phyloP scores from a whole-genome alignment of 2,797 vertebrate species.

The Pseudotriccus pelzelni region DNA sequence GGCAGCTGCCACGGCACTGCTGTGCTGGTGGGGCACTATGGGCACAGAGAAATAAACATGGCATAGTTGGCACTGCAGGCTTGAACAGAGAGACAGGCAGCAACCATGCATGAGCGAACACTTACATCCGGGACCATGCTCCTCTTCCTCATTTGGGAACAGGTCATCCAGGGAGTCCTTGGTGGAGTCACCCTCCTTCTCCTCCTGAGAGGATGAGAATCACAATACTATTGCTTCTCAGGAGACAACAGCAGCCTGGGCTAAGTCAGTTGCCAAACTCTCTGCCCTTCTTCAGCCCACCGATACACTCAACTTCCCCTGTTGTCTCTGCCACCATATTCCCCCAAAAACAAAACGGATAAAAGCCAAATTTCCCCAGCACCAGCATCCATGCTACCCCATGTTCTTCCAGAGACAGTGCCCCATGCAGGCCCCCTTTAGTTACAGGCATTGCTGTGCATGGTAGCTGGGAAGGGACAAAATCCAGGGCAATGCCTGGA shows the following conservation, averaged over 20 bases:
- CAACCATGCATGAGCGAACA: neutral
- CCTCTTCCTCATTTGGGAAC: conserved; percentile 97
- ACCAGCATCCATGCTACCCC: neutral
- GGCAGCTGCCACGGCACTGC: conserved; percentile 88
- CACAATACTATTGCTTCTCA: neutral
- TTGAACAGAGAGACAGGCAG: neutral
- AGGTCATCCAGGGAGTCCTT: conserved; percentile 96
- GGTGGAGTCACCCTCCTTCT: conserved; percentile 89
- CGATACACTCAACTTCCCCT: neutral
- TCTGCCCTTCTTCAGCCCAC: neutral
- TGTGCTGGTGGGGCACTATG: conserved; percentile 86
- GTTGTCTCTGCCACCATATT: neutral
- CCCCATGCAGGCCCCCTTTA: neutral
- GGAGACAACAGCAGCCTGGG: neutral
- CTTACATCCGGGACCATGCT: conserved; percentile 90
- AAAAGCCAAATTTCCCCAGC: neutral
- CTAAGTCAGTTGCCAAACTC: neutral
- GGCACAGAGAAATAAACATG: neutral
- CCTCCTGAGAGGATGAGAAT: conserved; percentile 81
- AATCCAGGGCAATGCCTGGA: neutral
- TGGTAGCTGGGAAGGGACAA: neutral
- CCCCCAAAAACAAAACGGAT: neutral
- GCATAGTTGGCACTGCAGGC: neutral
- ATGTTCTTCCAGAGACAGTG: neutral
- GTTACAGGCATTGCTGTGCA: neutral